phyloP scores from a whole-genome alignment of 1,140 invertebrate species.

The Hirudo medicinalis region DNA sequence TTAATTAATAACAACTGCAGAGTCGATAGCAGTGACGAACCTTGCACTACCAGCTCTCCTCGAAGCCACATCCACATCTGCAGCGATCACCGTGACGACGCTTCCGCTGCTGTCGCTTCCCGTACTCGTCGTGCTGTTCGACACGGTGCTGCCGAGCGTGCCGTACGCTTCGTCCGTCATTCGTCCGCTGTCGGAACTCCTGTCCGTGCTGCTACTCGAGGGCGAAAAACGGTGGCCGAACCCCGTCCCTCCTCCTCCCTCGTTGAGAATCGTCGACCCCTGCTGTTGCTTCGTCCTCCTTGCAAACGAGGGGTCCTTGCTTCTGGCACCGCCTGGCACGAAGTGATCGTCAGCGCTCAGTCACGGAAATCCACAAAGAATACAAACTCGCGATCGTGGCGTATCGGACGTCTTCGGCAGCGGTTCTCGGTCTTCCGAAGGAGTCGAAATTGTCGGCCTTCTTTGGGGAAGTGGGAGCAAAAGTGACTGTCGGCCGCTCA shows the following conservation, averaged over 20 bases:
- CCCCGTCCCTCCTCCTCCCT: not conserved
- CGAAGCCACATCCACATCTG: constrained; percentile 13
- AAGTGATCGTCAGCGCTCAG: not conserved
- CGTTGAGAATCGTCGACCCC: not conserved
- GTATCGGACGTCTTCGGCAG: not conserved
- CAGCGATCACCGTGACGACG: constrained; percentile 23
- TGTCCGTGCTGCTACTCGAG: constrained; percentile 16
- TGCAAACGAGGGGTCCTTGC: constrained; percentile 5
- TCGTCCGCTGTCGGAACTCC: constrained; percentile 20
- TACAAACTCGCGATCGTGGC: not conserved
- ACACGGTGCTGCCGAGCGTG: constrained; percentile 18
- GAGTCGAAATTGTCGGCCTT: not conserved
- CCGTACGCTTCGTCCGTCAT: constrained; percentile 23
- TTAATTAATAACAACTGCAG: no score
- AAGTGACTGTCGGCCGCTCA: not conserved
- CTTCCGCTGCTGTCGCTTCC: constrained; percentile 24
- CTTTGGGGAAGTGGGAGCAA: not conserved
- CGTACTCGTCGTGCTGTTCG: constrained; percentile 22
- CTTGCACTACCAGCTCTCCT: not conserved
- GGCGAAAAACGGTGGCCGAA: constrained; percentile 4
- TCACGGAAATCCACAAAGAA: no score
- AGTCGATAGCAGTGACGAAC: not conserved
- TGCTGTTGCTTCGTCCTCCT: not conserved
- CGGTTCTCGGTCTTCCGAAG: not conserved
- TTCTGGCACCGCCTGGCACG: constrained; percentile 4